A percentile compares a stretch with the other conserved stretches of the same genome.
These are phyloP conservation scores for Helostoma temminkii DNA, from an alignment of 2,797 vertebrate species.

Conservation along the genomic window DNA sequence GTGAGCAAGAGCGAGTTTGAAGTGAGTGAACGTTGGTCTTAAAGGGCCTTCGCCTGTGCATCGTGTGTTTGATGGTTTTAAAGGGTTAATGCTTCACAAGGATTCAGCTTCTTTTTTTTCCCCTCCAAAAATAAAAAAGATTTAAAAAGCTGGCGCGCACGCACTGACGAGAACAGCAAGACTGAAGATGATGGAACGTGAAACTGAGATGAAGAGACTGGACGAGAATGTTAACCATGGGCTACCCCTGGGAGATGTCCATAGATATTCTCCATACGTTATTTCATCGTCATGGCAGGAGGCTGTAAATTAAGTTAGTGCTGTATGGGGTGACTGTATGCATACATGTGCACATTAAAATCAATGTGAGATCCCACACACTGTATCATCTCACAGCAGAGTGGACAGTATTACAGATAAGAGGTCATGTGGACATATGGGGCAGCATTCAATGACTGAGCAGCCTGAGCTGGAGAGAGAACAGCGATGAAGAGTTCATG, in stretches of 20 bases:
- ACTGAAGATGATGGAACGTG: conserved; percentile 36
- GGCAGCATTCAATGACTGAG: conserved; percentile 34
- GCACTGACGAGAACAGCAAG: conserved; percentile 41
- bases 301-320: conserved; percentile 20
- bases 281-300: conserved; percentile 33
- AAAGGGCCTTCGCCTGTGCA: conserved; percentile 82
- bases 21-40: conserved; percentile 65
- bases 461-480: conserved; percentile 22
- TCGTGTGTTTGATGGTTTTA: conserved; percentile 79
- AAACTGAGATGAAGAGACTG: conserved; percentile 28
- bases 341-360: conserved; percentile 12
- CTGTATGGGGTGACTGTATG: conserved; percentile 19
- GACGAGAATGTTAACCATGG: conserved; percentile 24
- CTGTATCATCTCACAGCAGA: conserved; percentile 29
- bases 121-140: conserved; percentile 1
- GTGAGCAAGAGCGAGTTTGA: conserved; percentile 46
- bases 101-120: conserved; percentile 42
- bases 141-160: conserved; percentile 3
- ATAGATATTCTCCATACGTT: conserved; percentile 18
- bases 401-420: conserved; percentile 24
- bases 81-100: conserved; percentile 82
- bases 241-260: conserved; percentile 3
- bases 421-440: conserved; percentile 37
- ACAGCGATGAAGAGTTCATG: conserved; percentile 15
- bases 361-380: conserved; percentile 20